Evolutionary conservation across 2,113 vertebrate species (phyloP).

Genomic region (Cyanistes caeruleus): DNA sequence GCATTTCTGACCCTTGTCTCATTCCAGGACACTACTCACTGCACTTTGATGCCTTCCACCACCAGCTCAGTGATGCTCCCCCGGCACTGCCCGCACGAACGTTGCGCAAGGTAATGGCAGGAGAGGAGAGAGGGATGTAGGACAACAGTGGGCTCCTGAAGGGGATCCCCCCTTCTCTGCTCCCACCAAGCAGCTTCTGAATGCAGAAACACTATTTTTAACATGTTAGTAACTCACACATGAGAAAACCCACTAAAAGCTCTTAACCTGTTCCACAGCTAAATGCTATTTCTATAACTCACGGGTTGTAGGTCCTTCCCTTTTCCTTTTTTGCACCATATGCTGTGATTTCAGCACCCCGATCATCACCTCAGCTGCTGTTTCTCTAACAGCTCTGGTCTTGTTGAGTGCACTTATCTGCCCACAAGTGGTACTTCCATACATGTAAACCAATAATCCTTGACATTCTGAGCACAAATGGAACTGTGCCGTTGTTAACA

Average conservation of each 20-base stretch:
- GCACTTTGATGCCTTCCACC: constrained; percentile 95
- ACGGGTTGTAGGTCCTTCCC: background rate
- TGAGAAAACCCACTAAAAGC: background rate
- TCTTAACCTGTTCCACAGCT: background rate
- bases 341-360: background rate
- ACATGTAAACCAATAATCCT: background rate
- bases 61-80: constrained; percentile 88
- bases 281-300: background rate
- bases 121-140: background rate
- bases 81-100: constrained; percentile 91
- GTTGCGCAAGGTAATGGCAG: constrained; percentile 85
- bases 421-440: background rate
- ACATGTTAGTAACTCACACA: background rate
- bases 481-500: background rate
- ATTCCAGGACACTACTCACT: constrained; percentile 90
- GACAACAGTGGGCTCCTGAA: background rate
- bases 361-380: background rate
- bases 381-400: background rate
- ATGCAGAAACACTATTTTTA: background rate
- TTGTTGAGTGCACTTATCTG: background rate
- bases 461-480: background rate
- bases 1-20: constrained; percentile 58
- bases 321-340: background rate
- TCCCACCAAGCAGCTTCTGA: background rate
- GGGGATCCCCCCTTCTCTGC: background rate